A percentile compares a stretch with the other conserved stretches of the same genome.
These are phyloP conservation scores for Oophaga pumilio DNA, from an alignment of 2,113 vertebrate genomes.

Conservation along the genomic window DNA sequence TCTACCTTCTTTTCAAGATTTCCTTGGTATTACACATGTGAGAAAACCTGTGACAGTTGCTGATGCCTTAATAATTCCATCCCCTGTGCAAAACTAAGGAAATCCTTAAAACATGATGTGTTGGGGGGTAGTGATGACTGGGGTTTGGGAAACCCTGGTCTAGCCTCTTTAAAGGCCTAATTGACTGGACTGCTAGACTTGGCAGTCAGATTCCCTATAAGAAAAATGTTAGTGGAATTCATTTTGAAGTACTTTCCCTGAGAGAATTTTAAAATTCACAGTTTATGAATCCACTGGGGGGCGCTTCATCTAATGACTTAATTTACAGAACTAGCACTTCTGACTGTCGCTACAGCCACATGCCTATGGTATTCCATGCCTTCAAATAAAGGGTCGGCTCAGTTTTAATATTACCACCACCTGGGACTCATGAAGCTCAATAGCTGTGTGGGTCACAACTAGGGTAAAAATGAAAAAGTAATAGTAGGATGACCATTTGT, in stretches of 20 bases:
- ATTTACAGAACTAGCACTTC: not conserved
- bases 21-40: no score
- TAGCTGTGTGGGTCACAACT: not conserved
- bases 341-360: not conserved
- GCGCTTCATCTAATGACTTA: not conserved
- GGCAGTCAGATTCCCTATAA: not conserved
- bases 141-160: no score
- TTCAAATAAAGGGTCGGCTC: not conserved
- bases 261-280: not conserved
- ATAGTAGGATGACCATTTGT: not conserved
- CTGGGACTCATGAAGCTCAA: not conserved
- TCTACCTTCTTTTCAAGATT: no score
- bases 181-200: not conserved
- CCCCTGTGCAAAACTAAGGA: no score
- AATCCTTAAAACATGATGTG: no score
- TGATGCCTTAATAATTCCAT: no score
- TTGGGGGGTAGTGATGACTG: no score
- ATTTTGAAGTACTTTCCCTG: not conserved
- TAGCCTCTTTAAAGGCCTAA: not conserved
- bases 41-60: no score
- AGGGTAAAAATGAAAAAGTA: not conserved
- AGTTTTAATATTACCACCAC: not conserved
- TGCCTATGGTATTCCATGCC: not conserved
- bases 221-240: not conserved
- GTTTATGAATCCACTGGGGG: constrained; percentile 1